These are phyloP conservation scores for Zhengitettix transpicula DNA, from an alignment of 2,888 invertebrate species.

Conservation along the genomic window DNA sequence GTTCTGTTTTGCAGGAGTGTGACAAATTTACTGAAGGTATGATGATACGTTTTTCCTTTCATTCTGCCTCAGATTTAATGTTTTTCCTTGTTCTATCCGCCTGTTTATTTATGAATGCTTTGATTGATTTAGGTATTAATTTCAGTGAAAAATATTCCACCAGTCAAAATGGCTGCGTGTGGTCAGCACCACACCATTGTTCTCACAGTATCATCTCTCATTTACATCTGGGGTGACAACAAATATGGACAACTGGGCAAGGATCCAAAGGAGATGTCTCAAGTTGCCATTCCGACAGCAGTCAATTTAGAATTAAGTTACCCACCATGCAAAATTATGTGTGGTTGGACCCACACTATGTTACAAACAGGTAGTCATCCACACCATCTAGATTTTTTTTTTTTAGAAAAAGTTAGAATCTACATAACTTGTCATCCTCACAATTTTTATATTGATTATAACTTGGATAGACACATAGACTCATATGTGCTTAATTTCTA, in stretches of 20 bases:
- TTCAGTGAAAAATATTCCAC: constrained; percentile 33
- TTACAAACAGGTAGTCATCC: constrained; percentile 23
- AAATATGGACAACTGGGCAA: constrained; percentile 62
- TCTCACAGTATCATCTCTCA: constrained; percentile 34
- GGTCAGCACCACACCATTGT: constrained; percentile 68
- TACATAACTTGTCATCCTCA: too few relatives aligned
- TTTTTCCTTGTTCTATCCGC: too few relatives aligned
- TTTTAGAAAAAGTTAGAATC: too few relatives aligned
- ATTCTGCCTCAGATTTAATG: too few relatives aligned
- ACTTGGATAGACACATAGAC: too few relatives aligned
- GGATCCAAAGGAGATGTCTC: constrained; percentile 24
- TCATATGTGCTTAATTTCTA: too few relatives aligned
- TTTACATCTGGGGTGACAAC: constrained; percentile 69
- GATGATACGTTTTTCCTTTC: too few relatives aligned
- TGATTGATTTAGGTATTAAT: not conserved
- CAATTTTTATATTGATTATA: too few relatives aligned
- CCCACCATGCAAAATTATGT: constrained; percentile 23
- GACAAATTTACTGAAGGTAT: too few relatives aligned
- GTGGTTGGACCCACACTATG: constrained; percentile 66
- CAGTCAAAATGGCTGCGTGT: constrained; percentile 48
- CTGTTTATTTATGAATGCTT: too few relatives aligned
- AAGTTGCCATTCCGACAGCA: constrained; percentile 33
- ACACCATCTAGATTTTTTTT: too few relatives aligned
- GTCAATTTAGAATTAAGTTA: constrained; percentile 23
- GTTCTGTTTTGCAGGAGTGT: constrained; percentile 13